phyloP scores from a whole-genome alignment of 1,140 invertebrate genomes.

The Periplaneta americana region DNA sequence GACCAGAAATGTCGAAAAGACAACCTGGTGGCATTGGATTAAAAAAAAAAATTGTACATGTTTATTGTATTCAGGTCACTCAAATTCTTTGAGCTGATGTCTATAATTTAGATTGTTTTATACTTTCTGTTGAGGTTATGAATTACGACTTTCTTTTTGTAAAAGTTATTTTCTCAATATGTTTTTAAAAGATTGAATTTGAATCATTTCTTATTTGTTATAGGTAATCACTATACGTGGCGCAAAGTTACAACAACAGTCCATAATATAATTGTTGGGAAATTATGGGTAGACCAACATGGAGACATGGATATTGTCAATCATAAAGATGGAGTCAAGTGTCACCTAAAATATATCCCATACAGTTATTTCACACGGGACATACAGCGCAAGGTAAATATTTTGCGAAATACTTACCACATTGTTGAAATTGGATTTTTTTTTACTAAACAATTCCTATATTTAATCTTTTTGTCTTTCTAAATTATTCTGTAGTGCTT shows the following conservation, averaged over 20 bases:
- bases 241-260: constrained; percentile 95
- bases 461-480: too few relatives aligned
- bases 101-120: too few relatives aligned
- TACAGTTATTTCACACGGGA: constrained; percentile 98
- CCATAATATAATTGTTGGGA: constrained; percentile 99
- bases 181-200: constrained; percentile 12
- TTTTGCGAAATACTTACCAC: not conserved
- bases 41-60: too few relatives aligned
- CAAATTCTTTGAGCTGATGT: too few relatives aligned
- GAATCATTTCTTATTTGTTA: not conserved
- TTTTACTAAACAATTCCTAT: too few relatives aligned
- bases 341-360: constrained; percentile 92
- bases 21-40: too few relatives aligned
- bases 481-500: too few relatives aligned
- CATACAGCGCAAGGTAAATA: constrained; percentile 63
- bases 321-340: constrained; percentile 83
- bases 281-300: constrained; percentile 98
- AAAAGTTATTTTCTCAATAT: constrained; percentile 9
- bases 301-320: constrained; percentile 98
- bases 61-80: too few relatives aligned
- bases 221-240: constrained; percentile 92
- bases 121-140: too few relatives aligned
- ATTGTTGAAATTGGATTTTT: not conserved
- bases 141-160: too few relatives aligned
- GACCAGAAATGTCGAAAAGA: too few relatives aligned